Evolutionary conservation across 1,140 invertebrate genomes (phyloP), one percentile per base, ranked within the genome.

Genomic region (Pteromalus puparum): DNA sequence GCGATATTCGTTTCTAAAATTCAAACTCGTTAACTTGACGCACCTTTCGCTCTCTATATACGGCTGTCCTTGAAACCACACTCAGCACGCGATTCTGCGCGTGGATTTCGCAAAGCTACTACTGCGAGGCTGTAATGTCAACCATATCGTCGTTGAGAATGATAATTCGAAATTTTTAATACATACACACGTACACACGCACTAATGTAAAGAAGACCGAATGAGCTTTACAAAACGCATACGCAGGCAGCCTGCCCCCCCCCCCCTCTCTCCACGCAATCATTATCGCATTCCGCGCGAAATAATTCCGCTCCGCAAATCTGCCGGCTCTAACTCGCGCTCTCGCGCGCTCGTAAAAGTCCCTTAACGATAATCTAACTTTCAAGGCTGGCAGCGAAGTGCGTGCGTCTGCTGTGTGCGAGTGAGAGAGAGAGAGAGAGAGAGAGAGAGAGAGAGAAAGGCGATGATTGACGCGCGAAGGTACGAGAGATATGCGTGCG

Each of bases 391-490:
- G 26, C 70, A 18, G 86, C 81, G 85, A 90, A 75, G 61, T 76
- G 34, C 65, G 26, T 24, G 9, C 15, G 21, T 18, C 28, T 21
- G 10, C 10, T 81, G 9, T 15, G 4, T 61, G 21, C 15, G 15
- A 1, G 38, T 15, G 30, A 24, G 7, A 21, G 67, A 18, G 24
- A 12, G n/a, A 18, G 67, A 70, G 24, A 70, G 67, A 70, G 24
- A 70, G 67, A 30, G 10, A 26, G 24, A 12, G 24, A 30, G 10
- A 28, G n/a, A 86, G 88, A 89, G 90, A 91, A 90, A 90, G 90
- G 88, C 88, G 88, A 90, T 87, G 90, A 89, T 90, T 89, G 88
- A 89, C 87, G 84, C 81, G 86, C 86, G 87, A 89, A 82, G 73
- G 87, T 87, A 81, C 86, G 85, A 85, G 86, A 87, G 87, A 72